phyloP scores from a whole-genome alignment of 2,113 vertebrate genomes.

The Xyrauchen texanus region DNA sequence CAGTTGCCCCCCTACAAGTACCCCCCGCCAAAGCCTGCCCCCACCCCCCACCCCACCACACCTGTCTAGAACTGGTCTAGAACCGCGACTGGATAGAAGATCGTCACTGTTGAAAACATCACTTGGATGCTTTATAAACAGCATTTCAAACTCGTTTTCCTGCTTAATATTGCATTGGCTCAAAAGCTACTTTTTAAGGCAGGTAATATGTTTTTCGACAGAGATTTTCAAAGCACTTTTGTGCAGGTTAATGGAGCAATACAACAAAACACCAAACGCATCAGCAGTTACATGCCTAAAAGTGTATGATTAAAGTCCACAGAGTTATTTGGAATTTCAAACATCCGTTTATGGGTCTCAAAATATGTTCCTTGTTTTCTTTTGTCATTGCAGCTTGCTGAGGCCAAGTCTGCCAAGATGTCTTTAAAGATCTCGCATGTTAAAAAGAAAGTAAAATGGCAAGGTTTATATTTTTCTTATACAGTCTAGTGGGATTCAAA shows the following conservation, averaged over 20 bases:
- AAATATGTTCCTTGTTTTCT: not conserved
- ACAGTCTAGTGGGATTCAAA: not conserved
- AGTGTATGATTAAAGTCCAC: conserved; percentile 12
- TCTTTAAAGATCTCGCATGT: not conserved
- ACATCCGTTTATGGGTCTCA: not conserved
- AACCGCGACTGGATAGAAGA: too few species aligned
- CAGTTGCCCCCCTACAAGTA: too few species aligned
- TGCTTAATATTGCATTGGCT: not conserved
- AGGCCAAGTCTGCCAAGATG: not conserved
- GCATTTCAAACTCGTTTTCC: not conserved
- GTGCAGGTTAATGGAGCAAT: conserved; percentile 25
- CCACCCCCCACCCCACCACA: too few species aligned
- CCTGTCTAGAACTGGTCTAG: too few species aligned
- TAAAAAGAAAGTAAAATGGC: conserved; percentile 26
- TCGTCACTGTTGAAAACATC: too few species aligned
- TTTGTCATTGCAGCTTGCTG: conserved; percentile 29
- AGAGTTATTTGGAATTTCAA: conserved; percentile 6
- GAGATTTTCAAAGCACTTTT: conserved; percentile 27
- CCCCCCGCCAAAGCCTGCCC: too few species aligned
- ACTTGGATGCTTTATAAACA: not conserved
- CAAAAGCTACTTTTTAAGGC: conserved; percentile 14
- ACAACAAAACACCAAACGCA: not conserved
- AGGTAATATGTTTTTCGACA: not conserved
- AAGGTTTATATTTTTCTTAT: conserved; percentile 18
- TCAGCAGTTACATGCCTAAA: not conserved